Conservation (phyloP, 92 coral and sea anemone genomes). For the Palythoa grandiflora region DNA sequence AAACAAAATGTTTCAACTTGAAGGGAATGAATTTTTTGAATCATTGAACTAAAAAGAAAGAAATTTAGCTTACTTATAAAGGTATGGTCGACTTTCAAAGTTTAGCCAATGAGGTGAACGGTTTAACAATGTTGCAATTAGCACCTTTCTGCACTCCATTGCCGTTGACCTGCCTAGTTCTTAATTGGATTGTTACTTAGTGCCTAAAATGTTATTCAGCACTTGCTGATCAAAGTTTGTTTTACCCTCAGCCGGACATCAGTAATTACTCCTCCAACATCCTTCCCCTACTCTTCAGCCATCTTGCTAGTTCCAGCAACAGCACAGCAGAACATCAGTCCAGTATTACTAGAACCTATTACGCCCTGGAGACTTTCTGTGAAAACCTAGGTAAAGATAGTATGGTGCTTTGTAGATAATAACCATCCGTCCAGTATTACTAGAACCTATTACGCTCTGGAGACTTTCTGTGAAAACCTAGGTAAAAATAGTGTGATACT, state of each 20-base stretch:
- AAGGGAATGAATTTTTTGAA: no score
- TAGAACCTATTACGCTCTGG: slow-evolving; percentile 61
- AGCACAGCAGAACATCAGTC: slow-evolving; percentile 72
- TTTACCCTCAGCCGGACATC: slow-evolving; percentile 92
- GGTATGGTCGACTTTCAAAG: no score
- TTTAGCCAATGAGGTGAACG: no score
- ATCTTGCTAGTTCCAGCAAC: slow-evolving; percentile 80
- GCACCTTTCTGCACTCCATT: no score
- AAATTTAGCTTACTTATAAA: no score
- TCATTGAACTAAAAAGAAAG: no score
- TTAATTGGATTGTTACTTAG: neutral
- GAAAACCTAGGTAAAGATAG: slow-evolving; percentile 86
- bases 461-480: slow-evolving; percentile 51
- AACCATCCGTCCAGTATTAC: slow-evolving; percentile 55
- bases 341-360: slow-evolving; percentile 89
- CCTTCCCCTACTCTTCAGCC: slow-evolving; percentile 91
- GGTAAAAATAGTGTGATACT: slow-evolving; percentile 54
- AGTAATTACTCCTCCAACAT: slow-evolving; percentile 87
- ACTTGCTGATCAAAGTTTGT: neutral
- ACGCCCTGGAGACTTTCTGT: slow-evolving; percentile 98
- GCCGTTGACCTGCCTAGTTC: no score
- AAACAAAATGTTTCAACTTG: no score
- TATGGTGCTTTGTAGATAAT: no score
- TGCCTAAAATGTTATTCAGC: neutral
- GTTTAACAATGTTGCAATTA: no score